phyloP scores from a whole-genome alignment of 2,888 invertebrate genomes.

The Tanytarsus gracilentus region DNA sequence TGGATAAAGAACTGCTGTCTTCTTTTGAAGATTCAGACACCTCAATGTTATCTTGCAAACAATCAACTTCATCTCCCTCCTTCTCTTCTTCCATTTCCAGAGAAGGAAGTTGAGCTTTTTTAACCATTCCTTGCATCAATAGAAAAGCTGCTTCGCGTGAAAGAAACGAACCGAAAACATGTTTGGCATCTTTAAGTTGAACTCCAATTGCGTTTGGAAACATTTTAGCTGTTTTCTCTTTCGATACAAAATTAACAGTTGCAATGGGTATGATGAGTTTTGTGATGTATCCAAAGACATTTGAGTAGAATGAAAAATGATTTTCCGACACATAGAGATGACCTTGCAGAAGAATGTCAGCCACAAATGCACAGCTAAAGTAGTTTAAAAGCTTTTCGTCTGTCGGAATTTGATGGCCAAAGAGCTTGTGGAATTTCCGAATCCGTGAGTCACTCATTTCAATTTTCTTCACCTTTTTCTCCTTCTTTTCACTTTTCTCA shows the following conservation, averaged over 20 bases:
- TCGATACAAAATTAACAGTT: conserved; percentile 77
- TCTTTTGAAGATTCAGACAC: conserved; percentile 43
- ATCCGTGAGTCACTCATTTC: conserved; percentile 52
- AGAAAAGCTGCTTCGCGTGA: conserved; percentile 82
- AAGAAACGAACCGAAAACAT: conserved; percentile 78
- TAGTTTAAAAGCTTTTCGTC: conserved; percentile 82
- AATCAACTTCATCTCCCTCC: conserved; percentile 45
- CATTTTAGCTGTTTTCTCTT: conserved; percentile 87
- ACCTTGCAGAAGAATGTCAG: conserved; percentile 86
- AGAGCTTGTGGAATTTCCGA: conserved; percentile 83
- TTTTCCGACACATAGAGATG: conserved; percentile 89
- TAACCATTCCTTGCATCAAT: conserved; percentile 58
- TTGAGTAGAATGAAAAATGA: conserved; percentile 88
- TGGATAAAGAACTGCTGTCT: conserved; percentile 48
- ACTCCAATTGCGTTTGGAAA: conserved; percentile 92
- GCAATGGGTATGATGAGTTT: conserved; percentile 83
- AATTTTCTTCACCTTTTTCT: conserved; percentile 40
- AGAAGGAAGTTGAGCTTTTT: conserved; percentile 39
- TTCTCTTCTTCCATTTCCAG: conserved; percentile 35
- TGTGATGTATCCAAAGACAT: conserved; percentile 89
- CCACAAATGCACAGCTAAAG: conserved; percentile 86
- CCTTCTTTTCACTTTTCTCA: background rate
- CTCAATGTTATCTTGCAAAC: conserved; percentile 56
- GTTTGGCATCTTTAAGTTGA: conserved; percentile 35
- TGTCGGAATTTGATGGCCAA: conserved; percentile 64